A percentile compares a stretch with the other conserved stretches of the same genome.
Conservation (phyloP, 2,888 invertebrate species). For the Allygus modestus region DNA sequence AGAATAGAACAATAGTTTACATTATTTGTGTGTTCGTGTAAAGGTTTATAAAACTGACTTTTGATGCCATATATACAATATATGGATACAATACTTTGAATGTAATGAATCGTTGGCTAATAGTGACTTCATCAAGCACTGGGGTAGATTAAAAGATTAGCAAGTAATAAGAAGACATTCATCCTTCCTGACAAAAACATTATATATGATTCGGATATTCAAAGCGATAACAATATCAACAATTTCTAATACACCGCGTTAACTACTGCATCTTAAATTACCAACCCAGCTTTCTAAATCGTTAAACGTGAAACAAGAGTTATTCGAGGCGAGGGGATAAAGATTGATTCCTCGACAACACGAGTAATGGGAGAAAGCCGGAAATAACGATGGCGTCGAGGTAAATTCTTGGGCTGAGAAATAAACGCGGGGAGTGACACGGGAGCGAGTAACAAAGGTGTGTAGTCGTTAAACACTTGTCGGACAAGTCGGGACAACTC, state of each 20-base stretch:
- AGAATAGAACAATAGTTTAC: too few relatives aligned
- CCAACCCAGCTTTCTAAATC: slow-evolving; percentile 20
- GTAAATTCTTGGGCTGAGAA: slow-evolving; percentile 35
- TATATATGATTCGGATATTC: too few relatives aligned
- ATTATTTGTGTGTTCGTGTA: too few relatives aligned
- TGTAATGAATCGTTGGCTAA: too few relatives aligned
- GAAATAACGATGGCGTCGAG: slow-evolving; percentile 33
- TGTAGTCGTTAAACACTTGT: slow-evolving; percentile 43
- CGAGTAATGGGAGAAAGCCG: slow-evolving; percentile 41
- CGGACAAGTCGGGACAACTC: slow-evolving; percentile 45
- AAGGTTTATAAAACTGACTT: too few relatives aligned
- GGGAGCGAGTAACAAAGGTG: slow-evolving; percentile 41
- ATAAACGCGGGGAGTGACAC: slow-evolving; percentile 39
- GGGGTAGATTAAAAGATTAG: too few relatives aligned
- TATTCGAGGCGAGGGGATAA: slow-evolving; percentile 8
- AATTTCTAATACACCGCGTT: background rate
- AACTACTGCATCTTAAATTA: slow-evolving; percentile 4
- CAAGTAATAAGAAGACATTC: too few relatives aligned
- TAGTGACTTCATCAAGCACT: too few relatives aligned
- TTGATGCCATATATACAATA: too few relatives aligned
- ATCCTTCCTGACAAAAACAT: background rate
- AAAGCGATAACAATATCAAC: background rate
- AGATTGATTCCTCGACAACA: slow-evolving; percentile 22
- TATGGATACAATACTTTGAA: too few relatives aligned
- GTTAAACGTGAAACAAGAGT: slow-evolving; percentile 30